These are phyloP conservation scores for Agonopterix arenella DNA, from an alignment of 2,888 invertebrate species.

Conservation along the genomic window DNA sequence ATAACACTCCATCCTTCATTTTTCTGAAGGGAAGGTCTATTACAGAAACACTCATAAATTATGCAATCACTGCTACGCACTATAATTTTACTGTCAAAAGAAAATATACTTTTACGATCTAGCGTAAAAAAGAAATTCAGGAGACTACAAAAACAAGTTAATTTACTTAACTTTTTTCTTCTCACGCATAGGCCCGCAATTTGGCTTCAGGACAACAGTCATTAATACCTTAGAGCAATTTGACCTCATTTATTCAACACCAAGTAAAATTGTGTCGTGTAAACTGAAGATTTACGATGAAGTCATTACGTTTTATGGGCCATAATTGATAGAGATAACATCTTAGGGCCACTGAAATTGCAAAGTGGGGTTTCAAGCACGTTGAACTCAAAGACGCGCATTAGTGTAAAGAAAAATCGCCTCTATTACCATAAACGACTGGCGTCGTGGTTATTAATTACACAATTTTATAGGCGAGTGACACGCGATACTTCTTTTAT, in stretches of 20 bases:
- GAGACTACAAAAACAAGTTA: background rate
- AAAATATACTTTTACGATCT: background rate
- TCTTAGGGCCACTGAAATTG: conserved; percentile 65
- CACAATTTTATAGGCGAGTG: conserved; percentile 50
- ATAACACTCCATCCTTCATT: background rate
- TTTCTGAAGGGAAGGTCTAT: too few species aligned
- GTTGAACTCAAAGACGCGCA: conserved; percentile 59
- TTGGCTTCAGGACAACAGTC: conserved; percentile 34
- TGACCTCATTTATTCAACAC: conserved; percentile 68
- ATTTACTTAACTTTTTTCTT: conserved; percentile 2
- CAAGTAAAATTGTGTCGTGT: conserved; percentile 69
- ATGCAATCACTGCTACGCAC: background rate
- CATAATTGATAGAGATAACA: conserved; percentile 74
- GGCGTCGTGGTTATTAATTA: conserved; percentile 67
- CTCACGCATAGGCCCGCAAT: conserved; percentile 13
- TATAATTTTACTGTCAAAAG: background rate
- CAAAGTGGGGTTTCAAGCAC: conserved; percentile 63
- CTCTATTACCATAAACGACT: conserved; percentile 61
- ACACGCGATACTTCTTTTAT: conserved; percentile 50
- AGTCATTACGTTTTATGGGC: conserved; percentile 74
- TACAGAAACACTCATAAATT: background rate
- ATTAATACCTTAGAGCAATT: conserved; percentile 56
- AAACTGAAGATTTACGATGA: conserved; percentile 71
- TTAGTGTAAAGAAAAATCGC: conserved; percentile 65
- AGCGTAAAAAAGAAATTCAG: background rate